Evolutionary conservation across 2,113 vertebrate genomes (phyloP).

Genomic region (Petromus typicus): DNA sequence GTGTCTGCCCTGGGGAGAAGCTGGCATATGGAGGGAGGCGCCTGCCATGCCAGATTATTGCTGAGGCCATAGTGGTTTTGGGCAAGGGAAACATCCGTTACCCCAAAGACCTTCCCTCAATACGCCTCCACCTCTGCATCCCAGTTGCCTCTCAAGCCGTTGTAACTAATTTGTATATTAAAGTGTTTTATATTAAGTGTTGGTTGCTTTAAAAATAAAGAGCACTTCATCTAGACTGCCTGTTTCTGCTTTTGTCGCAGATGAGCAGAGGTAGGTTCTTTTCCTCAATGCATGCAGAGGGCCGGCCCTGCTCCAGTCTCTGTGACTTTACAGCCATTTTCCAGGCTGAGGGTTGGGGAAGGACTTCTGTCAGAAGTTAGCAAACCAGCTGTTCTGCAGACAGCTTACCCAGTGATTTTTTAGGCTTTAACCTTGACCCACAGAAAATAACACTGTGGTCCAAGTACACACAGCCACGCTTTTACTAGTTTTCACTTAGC

Average conservation of each 20-base stretch:
- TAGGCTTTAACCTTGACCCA: constrained; percentile 52
- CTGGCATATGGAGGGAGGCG: neutral
- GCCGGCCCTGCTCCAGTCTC: neutral
- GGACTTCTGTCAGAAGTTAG: neutral
- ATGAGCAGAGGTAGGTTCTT: neutral
- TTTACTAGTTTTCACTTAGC: constrained; percentile 24
- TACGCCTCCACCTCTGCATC: neutral
- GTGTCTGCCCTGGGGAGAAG: neutral
- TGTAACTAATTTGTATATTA: constrained; percentile 65
- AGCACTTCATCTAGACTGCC: constrained; percentile 68
- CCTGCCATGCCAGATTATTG: neutral
- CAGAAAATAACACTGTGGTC: neutral
- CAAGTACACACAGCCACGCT: neutral
- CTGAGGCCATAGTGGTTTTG: neutral
- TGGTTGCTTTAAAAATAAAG: constrained; percentile 74
- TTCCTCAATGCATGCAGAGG: no score
- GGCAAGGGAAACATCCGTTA: constrained; percentile 9
- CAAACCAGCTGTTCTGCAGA: constrained; percentile 4
- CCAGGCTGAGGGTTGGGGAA: neutral
- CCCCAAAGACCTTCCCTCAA: neutral
- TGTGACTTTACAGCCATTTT: neutral
- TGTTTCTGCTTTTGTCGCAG: neutral
- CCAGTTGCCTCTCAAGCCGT: constrained; percentile 14
- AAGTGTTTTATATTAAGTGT: constrained; percentile 69
- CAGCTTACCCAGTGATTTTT: neutral